Base-by-base conservation (phyloP, 2,888 invertebrate genomes). In the Drosophila parthenogenetica region DNA sequence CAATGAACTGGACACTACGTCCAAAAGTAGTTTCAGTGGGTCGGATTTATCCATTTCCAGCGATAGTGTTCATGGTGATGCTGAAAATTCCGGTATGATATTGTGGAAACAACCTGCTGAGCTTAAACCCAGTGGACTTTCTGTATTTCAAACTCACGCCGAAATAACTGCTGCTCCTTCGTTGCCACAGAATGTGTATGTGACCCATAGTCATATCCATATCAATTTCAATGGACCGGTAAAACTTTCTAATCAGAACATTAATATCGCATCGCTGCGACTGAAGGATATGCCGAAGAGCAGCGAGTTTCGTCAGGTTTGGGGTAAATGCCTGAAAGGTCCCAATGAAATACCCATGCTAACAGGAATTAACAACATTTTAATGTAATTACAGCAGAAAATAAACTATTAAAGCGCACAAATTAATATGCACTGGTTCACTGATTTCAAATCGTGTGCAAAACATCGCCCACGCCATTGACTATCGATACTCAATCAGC, bases 271-370 rank as follows among this genome's bases (percentile, higher is more conserved):
- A 13, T 16, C 49, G 5, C n/a, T 50, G 2, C 37, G 43, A 3
- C 29, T 48, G 8, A 55, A 51, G 1, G 53, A 58, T 13, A 4
- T 22, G 19, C 48, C 22, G 1, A 63, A 46, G 19, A 66, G 49
- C 2, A 87, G 82, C 25, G 87, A 78, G 48, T 85, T 82, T 61
- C 51, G 72, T 14, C 87, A 84, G 42, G 72, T 87, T 5, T 80
- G 69, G 68, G 57, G 73, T 11, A 75, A 68, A 10, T 80, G 53
- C 29, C 68, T 87, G 2, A 19, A 49, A 2, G 74, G 48, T 0
- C 72, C 77, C 5, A 55, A 51, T 25, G 59, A 72, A 8, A 57
- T 43, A 13, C 73, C 68, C 19, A 71, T 77, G 72, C 17, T 77
- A 13, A 43, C 69, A 2, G 60, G 67, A 7, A 32, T 72, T 8